Evolutionary conservation across 1,140 invertebrate species (phyloP).

Genomic region (Triops longicaudatus): DNA sequence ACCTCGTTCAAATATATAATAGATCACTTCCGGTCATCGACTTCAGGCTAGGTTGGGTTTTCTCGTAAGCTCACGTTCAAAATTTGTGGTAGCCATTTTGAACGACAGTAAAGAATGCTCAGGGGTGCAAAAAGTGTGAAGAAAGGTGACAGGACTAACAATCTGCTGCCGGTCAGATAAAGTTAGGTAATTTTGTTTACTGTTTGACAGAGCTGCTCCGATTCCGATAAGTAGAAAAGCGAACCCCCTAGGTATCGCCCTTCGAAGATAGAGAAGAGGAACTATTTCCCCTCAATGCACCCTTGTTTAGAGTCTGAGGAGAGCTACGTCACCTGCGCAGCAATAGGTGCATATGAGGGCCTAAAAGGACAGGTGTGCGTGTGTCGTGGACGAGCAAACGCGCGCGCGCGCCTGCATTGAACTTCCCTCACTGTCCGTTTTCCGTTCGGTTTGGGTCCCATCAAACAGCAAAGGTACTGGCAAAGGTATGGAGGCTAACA

Average conservation of each 20-base stretch:
- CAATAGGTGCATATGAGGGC: constrained; percentile 1
- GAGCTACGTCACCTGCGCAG: constrained; percentile 9
- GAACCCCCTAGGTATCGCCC: not conserved
- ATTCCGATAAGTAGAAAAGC: not conserved
- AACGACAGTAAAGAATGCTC: not conserved
- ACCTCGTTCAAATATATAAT: not conserved
- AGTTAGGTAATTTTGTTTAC: not conserved
- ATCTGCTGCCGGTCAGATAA: constrained; percentile 7
- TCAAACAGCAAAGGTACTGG: not conserved
- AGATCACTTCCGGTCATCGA: not conserved
- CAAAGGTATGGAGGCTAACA: not conserved
- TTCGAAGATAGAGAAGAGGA: not conserved
- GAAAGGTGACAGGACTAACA: not conserved
- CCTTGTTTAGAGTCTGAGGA: not conserved
- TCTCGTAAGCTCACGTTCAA: too few species aligned
- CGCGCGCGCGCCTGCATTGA: constrained; percentile 3
- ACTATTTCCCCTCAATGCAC: not conserved
- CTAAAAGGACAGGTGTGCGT: not conserved
- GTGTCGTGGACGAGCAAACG: not conserved
- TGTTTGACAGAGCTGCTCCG: not conserved
- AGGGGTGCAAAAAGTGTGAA: not conserved
- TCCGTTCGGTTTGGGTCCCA: not conserved
- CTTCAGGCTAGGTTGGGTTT: not conserved
- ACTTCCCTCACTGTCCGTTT: not conserved
- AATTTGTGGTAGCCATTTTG: too few species aligned